Evolutionary conservation across 2,797 vertebrate species (phyloP).

Genomic region (Labeo calbasu): DNA sequence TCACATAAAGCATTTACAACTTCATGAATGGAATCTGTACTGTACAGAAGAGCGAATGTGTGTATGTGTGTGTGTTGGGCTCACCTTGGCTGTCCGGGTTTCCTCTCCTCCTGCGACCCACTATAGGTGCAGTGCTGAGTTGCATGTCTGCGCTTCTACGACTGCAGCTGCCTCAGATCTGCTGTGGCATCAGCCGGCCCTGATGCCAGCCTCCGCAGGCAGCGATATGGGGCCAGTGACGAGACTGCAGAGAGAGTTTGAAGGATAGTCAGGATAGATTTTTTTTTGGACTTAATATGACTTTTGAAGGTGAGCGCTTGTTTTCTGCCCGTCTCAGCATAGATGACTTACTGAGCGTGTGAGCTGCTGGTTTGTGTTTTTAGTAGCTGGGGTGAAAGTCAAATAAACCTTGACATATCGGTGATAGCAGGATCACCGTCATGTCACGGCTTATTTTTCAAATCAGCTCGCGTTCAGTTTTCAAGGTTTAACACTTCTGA

Average conservation of each 20-base stretch:
- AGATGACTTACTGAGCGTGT: neutral
- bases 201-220: slow-evolving; percentile 50
- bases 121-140: slow-evolving; percentile 62
- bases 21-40: neutral
- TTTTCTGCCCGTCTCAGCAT: slow-evolving; percentile 14
- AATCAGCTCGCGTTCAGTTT: slow-evolving; percentile 11
- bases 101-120: slow-evolving; percentile 61
- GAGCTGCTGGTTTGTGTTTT: neutral
- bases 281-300: neutral
- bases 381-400: neutral
- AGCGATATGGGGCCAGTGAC: slow-evolving; percentile 39
- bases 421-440: neutral
- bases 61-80: slow-evolving; percentile 47
- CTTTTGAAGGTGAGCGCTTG: slow-evolving; percentile 3
- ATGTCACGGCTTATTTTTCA: neutral
- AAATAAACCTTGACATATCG: slow-evolving; percentile 5
- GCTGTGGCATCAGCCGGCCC: slow-evolving; percentile 55
- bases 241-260: slow-evolving; percentile 37
- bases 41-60: neutral
- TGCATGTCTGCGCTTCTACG: slow-evolving; percentile 53
- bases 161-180: slow-evolving; percentile 51
- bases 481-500: neutral
- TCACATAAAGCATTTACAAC: neutral
- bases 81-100: slow-evolving; percentile 73
- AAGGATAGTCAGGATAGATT: neutral